A percentile compares a stretch with the other conserved stretches of the same genome.
Conservation (phyloP, 2,113 vertebrate genomes). For the Motacilla alba region DNA sequence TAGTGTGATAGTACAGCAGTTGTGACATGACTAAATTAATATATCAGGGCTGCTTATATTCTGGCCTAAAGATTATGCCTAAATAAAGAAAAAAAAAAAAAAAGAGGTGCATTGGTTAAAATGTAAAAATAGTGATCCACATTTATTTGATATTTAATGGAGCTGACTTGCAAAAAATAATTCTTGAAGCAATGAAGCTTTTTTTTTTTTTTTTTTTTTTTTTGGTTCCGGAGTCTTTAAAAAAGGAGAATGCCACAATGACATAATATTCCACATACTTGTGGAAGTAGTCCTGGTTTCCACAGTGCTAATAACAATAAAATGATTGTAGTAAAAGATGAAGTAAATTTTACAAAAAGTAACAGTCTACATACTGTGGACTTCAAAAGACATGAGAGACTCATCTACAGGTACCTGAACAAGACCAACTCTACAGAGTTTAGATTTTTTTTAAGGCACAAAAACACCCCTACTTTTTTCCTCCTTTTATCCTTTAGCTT, state of each 20-base stretch:
- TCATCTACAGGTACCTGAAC: background rate
- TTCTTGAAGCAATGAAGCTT: background rate
- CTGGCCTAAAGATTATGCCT: background rate
- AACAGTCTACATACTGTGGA: background rate
- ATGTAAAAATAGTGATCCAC: background rate
- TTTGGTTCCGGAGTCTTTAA: background rate
- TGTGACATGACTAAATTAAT: background rate
- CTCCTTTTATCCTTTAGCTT: background rate
- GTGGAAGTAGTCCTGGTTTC: background rate
- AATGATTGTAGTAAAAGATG: background rate
- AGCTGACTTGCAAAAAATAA: background rate
- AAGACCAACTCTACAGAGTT: background rate
- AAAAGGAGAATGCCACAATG: background rate
- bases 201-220: background rate
- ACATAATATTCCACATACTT: background rate
- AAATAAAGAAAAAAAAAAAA: background rate
- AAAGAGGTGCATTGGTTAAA: background rate
- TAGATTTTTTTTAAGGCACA: background rate
- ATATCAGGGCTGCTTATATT: background rate
- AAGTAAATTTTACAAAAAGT: background rate
- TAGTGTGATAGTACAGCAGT: background rate
- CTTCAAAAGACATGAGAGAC: background rate
- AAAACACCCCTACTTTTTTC: background rate
- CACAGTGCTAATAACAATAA: background rate
- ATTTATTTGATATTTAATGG: background rate